Evolutionary conservation across 2,797 vertebrate genomes (phyloP).

Genomic region (Podargus strigoides): DNA sequence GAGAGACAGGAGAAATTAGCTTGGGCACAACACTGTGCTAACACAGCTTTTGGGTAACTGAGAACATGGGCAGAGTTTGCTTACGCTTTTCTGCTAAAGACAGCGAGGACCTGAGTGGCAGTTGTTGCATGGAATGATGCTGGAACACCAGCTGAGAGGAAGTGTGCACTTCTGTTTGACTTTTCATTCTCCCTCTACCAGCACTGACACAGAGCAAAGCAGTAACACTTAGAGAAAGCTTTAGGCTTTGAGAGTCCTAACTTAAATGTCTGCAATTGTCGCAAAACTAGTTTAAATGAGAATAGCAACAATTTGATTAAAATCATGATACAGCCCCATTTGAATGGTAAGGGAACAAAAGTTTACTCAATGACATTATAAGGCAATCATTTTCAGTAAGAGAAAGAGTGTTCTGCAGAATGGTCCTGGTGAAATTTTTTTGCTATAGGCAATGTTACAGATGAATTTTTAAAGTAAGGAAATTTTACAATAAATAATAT

Average conservation of each 20-base stretch:
- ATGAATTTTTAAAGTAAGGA: not conserved
- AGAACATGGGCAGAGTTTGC: not conserved
- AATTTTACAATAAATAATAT: not conserved
- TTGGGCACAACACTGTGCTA: not conserved
- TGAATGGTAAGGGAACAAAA: not conserved
- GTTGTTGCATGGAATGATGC: not conserved
- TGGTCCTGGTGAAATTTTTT: not conserved
- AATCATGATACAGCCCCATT: not conserved
- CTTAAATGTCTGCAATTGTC: not conserved
- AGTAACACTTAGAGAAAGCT: not conserved
- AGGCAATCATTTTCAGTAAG: not conserved
- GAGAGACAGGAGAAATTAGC: not conserved
- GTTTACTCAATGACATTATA: not conserved
- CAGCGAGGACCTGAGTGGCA: not conserved
- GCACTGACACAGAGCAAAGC: not conserved
- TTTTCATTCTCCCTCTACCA: not conserved
- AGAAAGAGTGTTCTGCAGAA: not conserved
- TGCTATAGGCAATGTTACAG: not conserved
- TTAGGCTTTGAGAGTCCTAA: not conserved
- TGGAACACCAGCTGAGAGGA: not conserved
- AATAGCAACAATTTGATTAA: not conserved
- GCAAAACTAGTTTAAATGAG: not conserved
- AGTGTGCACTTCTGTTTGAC: not conserved
- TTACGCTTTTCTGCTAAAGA: not conserved
- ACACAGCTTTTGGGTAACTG: not conserved